Conservation (phyloP, 2,797 vertebrate genomes). For the Cygnus olor region DNA sequence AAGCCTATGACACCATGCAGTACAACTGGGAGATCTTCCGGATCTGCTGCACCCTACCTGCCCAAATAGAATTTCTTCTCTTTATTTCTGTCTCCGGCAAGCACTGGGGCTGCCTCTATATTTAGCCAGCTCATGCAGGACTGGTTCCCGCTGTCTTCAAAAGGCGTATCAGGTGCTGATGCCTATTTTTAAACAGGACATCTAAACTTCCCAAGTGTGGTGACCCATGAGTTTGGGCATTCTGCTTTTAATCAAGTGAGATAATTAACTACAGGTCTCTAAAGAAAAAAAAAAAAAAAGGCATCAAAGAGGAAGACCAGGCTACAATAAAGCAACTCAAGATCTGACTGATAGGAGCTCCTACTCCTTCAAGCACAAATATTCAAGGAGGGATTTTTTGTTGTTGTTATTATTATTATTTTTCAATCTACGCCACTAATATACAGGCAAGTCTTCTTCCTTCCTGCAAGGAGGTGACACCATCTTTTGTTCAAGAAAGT, state of each 20-base stretch:
- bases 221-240: constrained; percentile 18
- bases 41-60: constrained; percentile 1
- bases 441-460: constrained; percentile 30
- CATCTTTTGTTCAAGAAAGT: neutral
- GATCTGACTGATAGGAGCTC: constrained; percentile 25
- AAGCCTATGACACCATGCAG: neutral
- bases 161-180: constrained; percentile 47
- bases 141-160: constrained; percentile 40
- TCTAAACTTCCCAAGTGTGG: constrained; percentile 53
- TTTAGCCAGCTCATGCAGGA: constrained; percentile 5
- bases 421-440: constrained; percentile 26
- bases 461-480: constrained; percentile 18
- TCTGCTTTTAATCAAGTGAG: constrained; percentile 47
- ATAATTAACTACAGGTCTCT: constrained; percentile 45
- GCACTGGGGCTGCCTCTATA: neutral
- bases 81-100: neutral
- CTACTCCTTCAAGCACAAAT: constrained; percentile 42
- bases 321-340: constrained; percentile 50
- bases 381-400: constrained; percentile 3
- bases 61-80: neutral
- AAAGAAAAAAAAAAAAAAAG: neutral
- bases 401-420: neutral
- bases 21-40: neutral
- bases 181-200: constrained; percentile 53
- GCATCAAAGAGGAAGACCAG: constrained; percentile 52